These are phyloP conservation scores for Cladopsammia gracilis DNA, from an alignment of 64 coral and sea anemone genomes.

Conservation along the genomic window DNA sequence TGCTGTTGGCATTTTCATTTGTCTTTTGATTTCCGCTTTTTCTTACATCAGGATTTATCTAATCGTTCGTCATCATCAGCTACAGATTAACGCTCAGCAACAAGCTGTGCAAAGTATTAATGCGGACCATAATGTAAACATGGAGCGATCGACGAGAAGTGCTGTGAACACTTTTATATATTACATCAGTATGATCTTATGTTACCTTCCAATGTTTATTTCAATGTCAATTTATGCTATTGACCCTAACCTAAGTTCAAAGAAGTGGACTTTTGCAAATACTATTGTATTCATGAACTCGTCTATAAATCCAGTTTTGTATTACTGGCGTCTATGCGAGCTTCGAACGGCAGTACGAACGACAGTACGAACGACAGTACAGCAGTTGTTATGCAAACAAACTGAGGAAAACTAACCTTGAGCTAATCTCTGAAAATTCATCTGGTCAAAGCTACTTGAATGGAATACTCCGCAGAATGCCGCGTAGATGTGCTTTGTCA, in stretches of 20 bases:
- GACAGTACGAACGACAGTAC: background rate
- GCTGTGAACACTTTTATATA: slow-evolving; percentile 6
- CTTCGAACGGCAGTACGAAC: slow-evolving; percentile 10
- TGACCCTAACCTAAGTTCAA: background rate
- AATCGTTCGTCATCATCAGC: background rate
- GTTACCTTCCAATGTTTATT: background rate
- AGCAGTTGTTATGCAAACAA: background rate
- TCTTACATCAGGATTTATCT: background rate
- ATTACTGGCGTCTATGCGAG: slow-evolving; percentile 8
- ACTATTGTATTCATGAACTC: slow-evolving; percentile 20
- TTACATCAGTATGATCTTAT: slow-evolving; percentile 2
- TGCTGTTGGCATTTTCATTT: background rate
- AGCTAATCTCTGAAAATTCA: background rate
- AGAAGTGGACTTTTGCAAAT: background rate
- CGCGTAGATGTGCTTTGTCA: no score
- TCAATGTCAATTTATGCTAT: background rate
- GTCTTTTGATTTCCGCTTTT: background rate
- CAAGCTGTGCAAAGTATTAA: background rate
- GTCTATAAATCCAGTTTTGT: slow-evolving; percentile 16
- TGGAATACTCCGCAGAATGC: no score
- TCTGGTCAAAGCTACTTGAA: no score
- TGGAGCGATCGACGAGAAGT: background rate
- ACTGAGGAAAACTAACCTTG: background rate
- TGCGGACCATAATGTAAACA: background rate
- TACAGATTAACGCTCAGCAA: background rate